Evolutionary conservation across 1,140 invertebrate genomes (phyloP).

Genomic region (Drosophila setifemur): DNA sequence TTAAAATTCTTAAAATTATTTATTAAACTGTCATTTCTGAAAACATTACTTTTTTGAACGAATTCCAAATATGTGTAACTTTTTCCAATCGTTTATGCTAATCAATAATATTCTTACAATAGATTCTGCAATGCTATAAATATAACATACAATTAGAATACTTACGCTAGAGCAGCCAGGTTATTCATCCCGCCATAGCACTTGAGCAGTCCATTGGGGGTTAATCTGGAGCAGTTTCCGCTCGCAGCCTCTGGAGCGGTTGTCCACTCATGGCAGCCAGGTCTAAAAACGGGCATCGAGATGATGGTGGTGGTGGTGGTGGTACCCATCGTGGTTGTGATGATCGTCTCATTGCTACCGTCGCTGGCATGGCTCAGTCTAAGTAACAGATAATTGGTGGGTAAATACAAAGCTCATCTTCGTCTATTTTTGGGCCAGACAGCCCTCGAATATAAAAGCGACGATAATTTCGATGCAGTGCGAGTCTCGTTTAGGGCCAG

Average conservation of each 20-base stretch:
- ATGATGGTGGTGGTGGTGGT: neutral
- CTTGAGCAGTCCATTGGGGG: conserved; percentile 47
- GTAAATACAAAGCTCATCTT: conserved; percentile 7
- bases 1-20: too few relatives aligned
- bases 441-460: conserved; percentile 24
- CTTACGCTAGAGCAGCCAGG: conserved; percentile 51
- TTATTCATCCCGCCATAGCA: conserved; percentile 80
- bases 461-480: conserved; percentile 32
- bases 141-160: too few relatives aligned
- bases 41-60: too few relatives aligned
- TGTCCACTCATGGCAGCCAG: conserved; percentile 66
- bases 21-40: too few relatives aligned
- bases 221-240: conserved; percentile 63
- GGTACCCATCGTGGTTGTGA: neutral
- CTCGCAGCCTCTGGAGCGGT: conserved; percentile 51
- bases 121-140: too few relatives aligned
- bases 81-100: too few relatives aligned
- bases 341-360: neutral
- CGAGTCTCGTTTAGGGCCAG: conserved; percentile 15
- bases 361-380: conserved; percentile 17
- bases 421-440: conserved; percentile 23
- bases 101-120: too few relatives aligned
- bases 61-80: too few relatives aligned
- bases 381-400: conserved; percentile 8
- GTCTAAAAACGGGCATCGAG: neutral